Evolutionary conservation across 1,140 invertebrate genomes (phyloP).

Genomic region (Calliphora vicina): DNA sequence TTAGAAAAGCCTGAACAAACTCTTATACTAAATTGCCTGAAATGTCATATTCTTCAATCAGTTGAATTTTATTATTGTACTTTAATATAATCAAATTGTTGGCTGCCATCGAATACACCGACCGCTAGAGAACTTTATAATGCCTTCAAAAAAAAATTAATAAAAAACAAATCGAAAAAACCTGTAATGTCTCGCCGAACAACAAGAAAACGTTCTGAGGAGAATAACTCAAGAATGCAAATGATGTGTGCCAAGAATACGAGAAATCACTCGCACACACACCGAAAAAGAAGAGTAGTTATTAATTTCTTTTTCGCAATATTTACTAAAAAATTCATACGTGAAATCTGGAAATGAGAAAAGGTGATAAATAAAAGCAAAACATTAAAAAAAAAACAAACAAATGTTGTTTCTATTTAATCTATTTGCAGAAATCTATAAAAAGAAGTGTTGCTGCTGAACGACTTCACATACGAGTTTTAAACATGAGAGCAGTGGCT

Average conservation of each 20-base stretch:
- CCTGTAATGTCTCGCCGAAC: neutral
- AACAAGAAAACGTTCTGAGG: neutral
- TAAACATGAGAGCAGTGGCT: slow-evolving; percentile 34
- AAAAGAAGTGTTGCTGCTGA: neutral
- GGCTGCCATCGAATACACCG: too few species aligned
- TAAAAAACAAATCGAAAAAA: neutral
- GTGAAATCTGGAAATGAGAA: slow-evolving; percentile 12
- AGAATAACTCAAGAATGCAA: neutral
- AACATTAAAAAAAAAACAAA: slow-evolving; percentile 7
- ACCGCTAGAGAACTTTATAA: too few species aligned
- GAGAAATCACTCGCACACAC: neutral
- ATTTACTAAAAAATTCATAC: neutral
- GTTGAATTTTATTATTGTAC: too few species aligned
- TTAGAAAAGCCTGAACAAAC: too few species aligned
- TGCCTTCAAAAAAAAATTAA: too few species aligned
- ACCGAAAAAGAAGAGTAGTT: neutral
- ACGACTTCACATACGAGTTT: slow-evolving; percentile 13
- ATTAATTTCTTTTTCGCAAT: neutral
- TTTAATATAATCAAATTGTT: too few species aligned
- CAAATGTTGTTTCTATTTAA: neutral
- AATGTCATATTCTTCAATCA: too few species aligned
- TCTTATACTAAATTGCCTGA: too few species aligned
- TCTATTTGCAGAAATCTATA: neutral
- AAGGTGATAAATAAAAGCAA: neutral
- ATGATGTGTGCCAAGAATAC: neutral